Conservation (phyloP, 2,888 invertebrate genomes). For the Temnothorax rugatulus region DNA sequence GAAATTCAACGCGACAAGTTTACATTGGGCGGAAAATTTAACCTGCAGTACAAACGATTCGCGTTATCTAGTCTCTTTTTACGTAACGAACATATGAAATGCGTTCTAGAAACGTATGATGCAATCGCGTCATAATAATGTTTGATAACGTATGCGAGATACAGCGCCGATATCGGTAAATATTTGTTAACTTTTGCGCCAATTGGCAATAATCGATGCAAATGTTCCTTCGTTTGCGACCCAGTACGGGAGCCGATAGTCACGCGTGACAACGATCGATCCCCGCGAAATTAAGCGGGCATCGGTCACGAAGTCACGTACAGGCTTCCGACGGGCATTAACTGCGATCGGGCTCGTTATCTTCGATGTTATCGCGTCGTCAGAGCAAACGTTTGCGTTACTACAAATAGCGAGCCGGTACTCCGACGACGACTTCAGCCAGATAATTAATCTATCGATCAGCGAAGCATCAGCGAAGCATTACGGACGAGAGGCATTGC, state of each 20-base stretch:
- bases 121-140: neutral
- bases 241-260: slow-evolving; percentile 15
- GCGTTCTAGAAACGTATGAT: neutral
- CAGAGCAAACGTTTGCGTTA: slow-evolving; percentile 58
- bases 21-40: slow-evolving; percentile 3
- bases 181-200: slow-evolving; percentile 29
- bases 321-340: slow-evolving; percentile 43
- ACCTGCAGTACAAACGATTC: neutral
- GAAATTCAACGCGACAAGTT: slow-evolving; percentile 8
- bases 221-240: slow-evolving; percentile 15
- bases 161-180: neutral
- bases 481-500: neutral
- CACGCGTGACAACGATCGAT: slow-evolving; percentile 49
- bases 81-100: neutral
- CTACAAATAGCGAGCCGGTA: slow-evolving; percentile 44
- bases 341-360: slow-evolving; percentile 54
- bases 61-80: neutral
- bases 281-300: slow-evolving; percentile 47
- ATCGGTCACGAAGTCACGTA: slow-evolving; percentile 60
- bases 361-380: slow-evolving; percentile 57
- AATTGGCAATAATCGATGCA: slow-evolving; percentile 34
- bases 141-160: neutral
- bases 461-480: neutral
- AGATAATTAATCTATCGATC: slow-evolving; percentile 42
- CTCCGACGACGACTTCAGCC: slow-evolving; percentile 13